These are phyloP conservation scores for Mesocentrotus franciscanus DNA, from an alignment of 53 echinoderm and acorn worm genomes.

Conservation along the genomic window DNA sequence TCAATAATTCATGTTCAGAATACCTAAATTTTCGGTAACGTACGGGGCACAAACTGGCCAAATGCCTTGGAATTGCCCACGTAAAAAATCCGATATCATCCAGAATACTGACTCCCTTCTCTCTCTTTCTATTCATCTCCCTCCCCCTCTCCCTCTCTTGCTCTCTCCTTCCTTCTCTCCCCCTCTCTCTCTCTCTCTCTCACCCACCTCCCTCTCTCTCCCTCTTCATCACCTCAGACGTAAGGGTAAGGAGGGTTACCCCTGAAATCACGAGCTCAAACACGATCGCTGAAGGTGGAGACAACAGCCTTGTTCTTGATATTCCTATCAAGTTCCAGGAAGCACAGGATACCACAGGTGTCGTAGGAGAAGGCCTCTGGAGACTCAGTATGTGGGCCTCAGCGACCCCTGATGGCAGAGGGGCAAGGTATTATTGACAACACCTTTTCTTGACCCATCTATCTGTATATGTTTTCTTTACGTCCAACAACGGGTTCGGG, in stretches of 20 bases:
- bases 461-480: neutral
- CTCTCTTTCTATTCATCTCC: neutral
- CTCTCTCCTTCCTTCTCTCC: neutral
- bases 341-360: conserved; percentile 72
- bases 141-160: neutral
- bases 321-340: conserved; percentile 71
- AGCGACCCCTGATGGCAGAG: conserved; percentile 73
- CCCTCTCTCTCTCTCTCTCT: neutral
- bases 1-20: too few relatives aligned
- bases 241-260: conserved; percentile 70
- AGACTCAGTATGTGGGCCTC: conserved; percentile 83
- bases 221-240: conserved; percentile 54
- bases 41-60: too few relatives aligned
- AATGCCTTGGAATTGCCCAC: too few relatives aligned
- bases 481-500: neutral
- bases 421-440: conserved; percentile 3
- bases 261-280: conserved; percentile 52
- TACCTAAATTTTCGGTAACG: too few relatives aligned
- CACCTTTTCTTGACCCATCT: neutral
- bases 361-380: conserved; percentile 85
- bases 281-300: conserved; percentile 69
- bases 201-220: neutral
- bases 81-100: neutral
- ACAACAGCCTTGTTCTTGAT: conserved; percentile 57
- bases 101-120: neutral